Conservation (phyloP, 2,888 invertebrate species). For the Pyralis farinalis region DNA sequence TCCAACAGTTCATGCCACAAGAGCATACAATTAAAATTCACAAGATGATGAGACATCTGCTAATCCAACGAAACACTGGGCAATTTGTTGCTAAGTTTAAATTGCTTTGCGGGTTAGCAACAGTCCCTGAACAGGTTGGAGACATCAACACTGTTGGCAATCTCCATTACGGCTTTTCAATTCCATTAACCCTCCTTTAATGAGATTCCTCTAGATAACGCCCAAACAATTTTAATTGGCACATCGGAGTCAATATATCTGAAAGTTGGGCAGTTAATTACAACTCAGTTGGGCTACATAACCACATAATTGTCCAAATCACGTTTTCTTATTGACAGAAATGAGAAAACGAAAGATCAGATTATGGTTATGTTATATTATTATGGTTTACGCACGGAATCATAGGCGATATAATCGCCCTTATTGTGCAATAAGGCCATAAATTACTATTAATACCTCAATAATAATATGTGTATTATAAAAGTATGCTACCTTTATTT, state of each 20-base stretch:
- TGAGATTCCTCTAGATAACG: constrained; percentile 24
- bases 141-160: constrained; percentile 16
- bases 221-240: constrained; percentile 9
- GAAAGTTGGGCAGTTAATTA: neutral
- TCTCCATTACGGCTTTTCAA: constrained; percentile 28
- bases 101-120: constrained; percentile 37
- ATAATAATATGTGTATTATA: too few species aligned
- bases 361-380: too few species aligned
- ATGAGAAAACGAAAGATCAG: neutral
- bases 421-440: too few species aligned
- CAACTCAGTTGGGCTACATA: neutral
- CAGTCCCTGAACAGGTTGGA: constrained; percentile 22
- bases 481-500: too few species aligned
- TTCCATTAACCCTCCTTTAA: constrained; percentile 28
- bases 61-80: constrained; percentile 10
- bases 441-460: too few species aligned
- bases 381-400: too few species aligned
- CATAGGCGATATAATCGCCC: too few species aligned
- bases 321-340: neutral
- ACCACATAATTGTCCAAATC: neutral
- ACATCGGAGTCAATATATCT: neutral
- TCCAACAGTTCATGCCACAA: neutral
- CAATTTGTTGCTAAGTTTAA: constrained; percentile 44
- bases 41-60: constrained; percentile 6
- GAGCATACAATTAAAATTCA: constrained; percentile 8